Evolutionary conservation across 2,797 vertebrate species (phyloP).

Genomic region (Atherinosoma microstoma): DNA sequence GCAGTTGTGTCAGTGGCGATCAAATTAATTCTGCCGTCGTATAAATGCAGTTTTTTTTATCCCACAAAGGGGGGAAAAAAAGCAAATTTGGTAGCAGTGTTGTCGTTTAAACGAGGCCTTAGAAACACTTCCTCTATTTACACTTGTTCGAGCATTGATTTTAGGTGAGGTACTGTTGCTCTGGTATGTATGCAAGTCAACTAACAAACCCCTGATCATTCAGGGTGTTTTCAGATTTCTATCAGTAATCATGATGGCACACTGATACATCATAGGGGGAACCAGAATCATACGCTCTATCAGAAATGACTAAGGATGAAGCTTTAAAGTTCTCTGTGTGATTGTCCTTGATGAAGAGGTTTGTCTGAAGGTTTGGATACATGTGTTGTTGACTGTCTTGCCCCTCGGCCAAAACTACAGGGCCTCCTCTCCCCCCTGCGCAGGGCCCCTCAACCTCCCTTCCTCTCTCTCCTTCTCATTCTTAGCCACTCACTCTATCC

Average conservation of each 20-base stretch:
- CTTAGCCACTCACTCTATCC: slow-evolving; percentile 67
- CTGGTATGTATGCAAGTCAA: not conserved
- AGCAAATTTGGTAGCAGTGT: too few species aligned
- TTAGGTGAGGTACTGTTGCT: not conserved
- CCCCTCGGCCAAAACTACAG: slow-evolving; percentile 77
- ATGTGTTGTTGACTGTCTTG: slow-evolving; percentile 81
- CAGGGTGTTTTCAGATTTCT: slow-evolving; percentile 2
- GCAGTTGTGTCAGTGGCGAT: too few species aligned
- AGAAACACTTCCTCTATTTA: not conserved
- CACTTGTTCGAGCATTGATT: slow-evolving; percentile 6
- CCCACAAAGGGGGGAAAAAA: too few species aligned
- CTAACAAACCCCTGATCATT: slow-evolving; percentile 13
- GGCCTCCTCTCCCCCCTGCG: slow-evolving; percentile 74
- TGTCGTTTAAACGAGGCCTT: too few species aligned
- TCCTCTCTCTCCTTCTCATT: slow-evolving; percentile 54
- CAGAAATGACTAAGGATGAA: slow-evolving; percentile 7
- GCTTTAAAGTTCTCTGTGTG: slow-evolving; percentile 6
- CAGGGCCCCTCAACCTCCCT: slow-evolving; percentile 71
- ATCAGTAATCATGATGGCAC: not conserved
- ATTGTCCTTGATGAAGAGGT: slow-evolving; percentile 51
- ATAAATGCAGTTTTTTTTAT: too few species aligned
- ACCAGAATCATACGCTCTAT: slow-evolving; percentile 5
- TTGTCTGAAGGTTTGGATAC: slow-evolving; percentile 71
- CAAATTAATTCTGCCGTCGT: too few species aligned
- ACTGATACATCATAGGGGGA: slow-evolving; percentile 8